These are phyloP conservation scores for Goniozus legneri DNA, from an alignment of 1,140 invertebrate species.

Conservation along the genomic window DNA sequence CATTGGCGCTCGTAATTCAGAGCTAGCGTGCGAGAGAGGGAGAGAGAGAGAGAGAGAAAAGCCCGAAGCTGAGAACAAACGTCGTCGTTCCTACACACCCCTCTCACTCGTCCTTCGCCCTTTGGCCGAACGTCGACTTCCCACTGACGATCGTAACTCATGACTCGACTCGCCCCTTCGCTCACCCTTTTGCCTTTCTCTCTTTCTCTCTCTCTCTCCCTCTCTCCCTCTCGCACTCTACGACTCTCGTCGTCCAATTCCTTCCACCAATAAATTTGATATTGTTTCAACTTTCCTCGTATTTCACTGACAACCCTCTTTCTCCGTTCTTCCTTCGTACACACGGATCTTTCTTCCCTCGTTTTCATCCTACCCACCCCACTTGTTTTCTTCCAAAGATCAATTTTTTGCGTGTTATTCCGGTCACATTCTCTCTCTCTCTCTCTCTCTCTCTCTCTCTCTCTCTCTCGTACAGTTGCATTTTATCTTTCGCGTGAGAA, in stretches of 20 bases:
- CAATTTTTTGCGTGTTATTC: no score
- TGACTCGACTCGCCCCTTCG: constrained; percentile 18
- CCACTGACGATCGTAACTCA: constrained; percentile 35
- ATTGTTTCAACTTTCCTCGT: constrained; percentile 44
- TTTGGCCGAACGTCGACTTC: constrained; percentile 27
- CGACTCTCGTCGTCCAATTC: background rate
- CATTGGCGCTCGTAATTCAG: constrained; percentile 31
- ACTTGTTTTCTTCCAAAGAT: no score
- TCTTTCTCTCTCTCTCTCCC: constrained; percentile 11
- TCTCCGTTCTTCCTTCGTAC: constrained; percentile 2
- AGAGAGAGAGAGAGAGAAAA: no score
- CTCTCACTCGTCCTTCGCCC: constrained; percentile 13
- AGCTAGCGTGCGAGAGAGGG: background rate
- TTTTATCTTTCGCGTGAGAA: no score
- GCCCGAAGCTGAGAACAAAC: no score
- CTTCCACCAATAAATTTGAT: constrained; percentile 40
- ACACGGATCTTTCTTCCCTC: no score
- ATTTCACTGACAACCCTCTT: constrained; percentile 26
- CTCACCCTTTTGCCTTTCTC: constrained; percentile 23
- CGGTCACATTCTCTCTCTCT: background rate
- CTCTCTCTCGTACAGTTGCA: no score
- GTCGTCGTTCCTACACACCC: no score
- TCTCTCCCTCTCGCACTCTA: constrained; percentile 3
- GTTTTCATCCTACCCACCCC: no score
- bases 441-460: background rate